These are phyloP conservation scores for Psephotus haematonotus DNA, from an alignment of 2,113 vertebrate species.

Conservation along the genomic window DNA sequence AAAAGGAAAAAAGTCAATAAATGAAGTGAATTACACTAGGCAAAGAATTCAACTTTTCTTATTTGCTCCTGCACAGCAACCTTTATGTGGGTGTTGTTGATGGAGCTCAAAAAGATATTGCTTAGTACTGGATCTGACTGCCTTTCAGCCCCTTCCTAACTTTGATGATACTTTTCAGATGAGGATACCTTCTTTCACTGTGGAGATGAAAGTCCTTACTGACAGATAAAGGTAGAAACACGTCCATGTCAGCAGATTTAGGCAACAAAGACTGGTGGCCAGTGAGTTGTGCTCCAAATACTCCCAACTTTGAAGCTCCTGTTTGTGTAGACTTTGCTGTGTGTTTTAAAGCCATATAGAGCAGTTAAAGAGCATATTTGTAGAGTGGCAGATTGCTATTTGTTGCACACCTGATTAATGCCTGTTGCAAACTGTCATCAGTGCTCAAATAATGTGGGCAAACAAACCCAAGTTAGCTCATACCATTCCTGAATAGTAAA, in stretches of 20 bases:
- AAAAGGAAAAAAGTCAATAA: constrained; percentile 81
- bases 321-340: neutral
- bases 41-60: constrained; percentile 81
- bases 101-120: constrained; percentile 39
- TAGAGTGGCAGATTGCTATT: neutral
- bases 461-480: neutral
- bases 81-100: constrained; percentile 67
- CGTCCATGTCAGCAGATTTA: neutral
- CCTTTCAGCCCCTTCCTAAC: constrained; percentile 32
- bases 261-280: neutral
- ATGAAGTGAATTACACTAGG: constrained; percentile 89
- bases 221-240: neutral
- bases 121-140: constrained; percentile 13
- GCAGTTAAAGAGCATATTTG: neutral
- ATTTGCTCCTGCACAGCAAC: constrained; percentile 68
- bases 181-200: neutral
- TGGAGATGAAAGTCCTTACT: neutral
- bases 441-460: neutral
- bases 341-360: neutral
- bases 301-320: neutral
- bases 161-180: neutral
- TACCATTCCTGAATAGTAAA: neutral
- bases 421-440: neutral
- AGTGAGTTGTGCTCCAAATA: neutral
- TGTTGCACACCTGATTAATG: neutral